Conservation (phyloP, 2,113 vertebrate genomes). For the Microtus oregoni region DNA sequence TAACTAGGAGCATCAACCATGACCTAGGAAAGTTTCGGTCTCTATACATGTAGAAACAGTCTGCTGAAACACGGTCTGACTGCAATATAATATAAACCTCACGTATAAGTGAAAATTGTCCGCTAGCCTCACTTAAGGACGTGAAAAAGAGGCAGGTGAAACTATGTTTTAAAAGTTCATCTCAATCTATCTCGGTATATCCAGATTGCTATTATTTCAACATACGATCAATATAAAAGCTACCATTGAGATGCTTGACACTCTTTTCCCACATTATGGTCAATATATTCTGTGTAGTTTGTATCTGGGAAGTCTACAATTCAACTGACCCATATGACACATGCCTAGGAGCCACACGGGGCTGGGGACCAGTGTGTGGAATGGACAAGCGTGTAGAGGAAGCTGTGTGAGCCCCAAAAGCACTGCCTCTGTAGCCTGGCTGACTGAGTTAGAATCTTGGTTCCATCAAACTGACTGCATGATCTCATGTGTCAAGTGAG, state of each 20-base stretch:
- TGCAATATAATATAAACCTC: not conserved
- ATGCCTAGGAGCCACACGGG: not conserved
- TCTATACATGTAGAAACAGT: not conserved
- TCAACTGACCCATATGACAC: not conserved
- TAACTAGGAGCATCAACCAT: not conserved
- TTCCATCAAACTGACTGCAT: not conserved
- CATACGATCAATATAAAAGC: not conserved
- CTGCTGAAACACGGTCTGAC: no score
- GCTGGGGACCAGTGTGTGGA: not conserved
- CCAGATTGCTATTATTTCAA: constrained; percentile 1
- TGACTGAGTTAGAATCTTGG: not conserved
- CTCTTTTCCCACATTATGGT: not conserved
- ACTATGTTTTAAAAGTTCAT: not conserved
- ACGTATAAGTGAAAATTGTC: not conserved
- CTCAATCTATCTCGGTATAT: not conserved
- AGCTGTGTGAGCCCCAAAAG: accelerated
- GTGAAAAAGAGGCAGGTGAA: not conserved
- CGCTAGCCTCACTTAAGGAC: constrained; percentile 22
- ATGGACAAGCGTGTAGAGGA: not conserved
- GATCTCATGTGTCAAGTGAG: not conserved
- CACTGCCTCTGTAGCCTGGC: not conserved
- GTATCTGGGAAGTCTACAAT: not conserved
- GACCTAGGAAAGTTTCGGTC: not conserved
- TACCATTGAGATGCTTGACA: not conserved
- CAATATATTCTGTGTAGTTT: not conserved